A percentile compares a stretch with the other conserved stretches of the same genome.
These are phyloP conservation scores for Zophobas atratus DNA, from an alignment of 1,140 invertebrate genomes.

Conservation along the genomic window DNA sequence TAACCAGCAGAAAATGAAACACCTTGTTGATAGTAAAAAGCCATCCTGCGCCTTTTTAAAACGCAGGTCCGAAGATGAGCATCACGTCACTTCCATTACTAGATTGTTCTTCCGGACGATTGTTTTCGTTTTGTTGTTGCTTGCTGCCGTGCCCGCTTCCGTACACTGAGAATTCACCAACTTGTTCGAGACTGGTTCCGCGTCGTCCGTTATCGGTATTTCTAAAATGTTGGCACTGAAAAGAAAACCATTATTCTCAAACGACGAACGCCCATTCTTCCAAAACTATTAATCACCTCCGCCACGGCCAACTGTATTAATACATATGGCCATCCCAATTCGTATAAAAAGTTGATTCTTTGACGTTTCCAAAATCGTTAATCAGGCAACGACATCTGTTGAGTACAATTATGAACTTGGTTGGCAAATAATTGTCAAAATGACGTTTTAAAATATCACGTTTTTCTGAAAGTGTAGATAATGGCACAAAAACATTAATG, in stretches of 20 bases:
- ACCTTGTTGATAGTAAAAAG: constrained; percentile 45
- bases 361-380: too few relatives aligned
- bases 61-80: constrained; percentile 59
- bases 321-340: too few relatives aligned
- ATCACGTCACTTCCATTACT: constrained; percentile 68
- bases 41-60: constrained; percentile 42
- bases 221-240: constrained; percentile 67
- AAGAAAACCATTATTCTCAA: constrained; percentile 40
- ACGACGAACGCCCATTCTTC: background rate
- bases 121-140: constrained; percentile 62
- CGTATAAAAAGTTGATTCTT: too few relatives aligned
- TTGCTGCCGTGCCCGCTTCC: constrained; percentile 55
- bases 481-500: too few relatives aligned
- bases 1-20: constrained; percentile 50
- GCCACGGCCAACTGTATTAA: too few relatives aligned
- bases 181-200: constrained; percentile 58
- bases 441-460: too few relatives aligned
- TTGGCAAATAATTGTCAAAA: too few relatives aligned
- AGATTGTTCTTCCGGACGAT: constrained; percentile 65
- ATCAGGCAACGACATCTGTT: too few relatives aligned
- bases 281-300: background rate
- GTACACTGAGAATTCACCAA: constrained; percentile 55
- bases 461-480: too few relatives aligned
- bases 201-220: constrained; percentile 64
- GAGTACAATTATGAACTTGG: too few relatives aligned